Percentiles rank a stretch among this genome's conserved stretches.
phyloP scores from a whole-genome alignment of 1,140 invertebrate genomes.

The Hormaphis cornu region DNA sequence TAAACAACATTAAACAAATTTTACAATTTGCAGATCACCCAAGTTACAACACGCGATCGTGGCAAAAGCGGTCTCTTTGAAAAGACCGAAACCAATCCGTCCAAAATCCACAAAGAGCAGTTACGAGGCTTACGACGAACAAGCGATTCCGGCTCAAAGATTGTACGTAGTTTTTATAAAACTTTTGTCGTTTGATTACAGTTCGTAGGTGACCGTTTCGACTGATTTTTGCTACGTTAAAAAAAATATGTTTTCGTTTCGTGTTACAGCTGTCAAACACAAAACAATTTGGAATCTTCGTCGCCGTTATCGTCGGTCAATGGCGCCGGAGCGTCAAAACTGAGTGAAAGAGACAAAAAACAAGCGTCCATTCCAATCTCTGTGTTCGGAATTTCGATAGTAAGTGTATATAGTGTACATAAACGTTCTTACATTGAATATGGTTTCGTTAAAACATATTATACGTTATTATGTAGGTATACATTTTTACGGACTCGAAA shows the following conservation, averaged over 20 bases:
- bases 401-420: conserved; percentile 44
- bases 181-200: neutral
- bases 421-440: too few relatives aligned
- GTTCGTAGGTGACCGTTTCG: neutral
- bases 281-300: neutral
- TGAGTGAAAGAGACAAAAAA: conserved; percentile 77
- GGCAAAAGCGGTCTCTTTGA: conserved; percentile 13
- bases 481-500: too few relatives aligned
- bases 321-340: conserved; percentile 42
- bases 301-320: neutral
- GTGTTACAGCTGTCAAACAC: conserved; percentile 9
- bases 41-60: conserved; percentile 1
- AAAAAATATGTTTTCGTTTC: neutral
- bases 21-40: neutral
- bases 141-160: conserved; percentile 67
- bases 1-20: neutral
- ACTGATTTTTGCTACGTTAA: too few relatives aligned
- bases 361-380: conserved; percentile 81
- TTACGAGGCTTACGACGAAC: conserved; percentile 77
- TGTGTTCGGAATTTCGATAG: conserved; percentile 80
- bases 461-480: too few relatives aligned
- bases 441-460: too few relatives aligned
- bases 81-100: conserved; percentile 20
- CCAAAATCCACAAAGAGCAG: conserved; percentile 51
- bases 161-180: conserved; percentile 51